Evolutionary conservation across 2,797 vertebrate genomes (phyloP).

Genomic region (Clarias laeviceps): DNA sequence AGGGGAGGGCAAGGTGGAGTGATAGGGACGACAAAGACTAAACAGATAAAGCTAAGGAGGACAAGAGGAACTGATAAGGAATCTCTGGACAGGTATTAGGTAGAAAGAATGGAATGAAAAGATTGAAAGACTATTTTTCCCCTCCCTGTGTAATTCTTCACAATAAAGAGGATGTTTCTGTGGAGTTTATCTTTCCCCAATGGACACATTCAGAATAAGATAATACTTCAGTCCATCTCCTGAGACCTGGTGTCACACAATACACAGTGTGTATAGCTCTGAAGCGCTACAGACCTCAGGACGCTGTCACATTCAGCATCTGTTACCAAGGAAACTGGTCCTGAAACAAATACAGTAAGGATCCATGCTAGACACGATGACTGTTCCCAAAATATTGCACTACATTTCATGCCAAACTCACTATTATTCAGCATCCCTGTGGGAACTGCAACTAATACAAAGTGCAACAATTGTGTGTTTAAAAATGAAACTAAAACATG

Average conservation of each 20-base stretch:
- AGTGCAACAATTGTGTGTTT: not conserved
- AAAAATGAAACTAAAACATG: not conserved
- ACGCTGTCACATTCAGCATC: constrained; percentile 39
- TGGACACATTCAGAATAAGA: constrained; percentile 57
- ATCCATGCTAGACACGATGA: constrained; percentile 33
- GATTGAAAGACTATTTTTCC: constrained; percentile 54
- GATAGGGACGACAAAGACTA: constrained; percentile 16
- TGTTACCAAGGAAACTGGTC: constrained; percentile 50
- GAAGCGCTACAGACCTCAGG: constrained; percentile 42
- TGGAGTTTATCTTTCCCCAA: constrained; percentile 61
- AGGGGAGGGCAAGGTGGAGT: constrained; percentile 33
- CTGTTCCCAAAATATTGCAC: constrained; percentile 37
- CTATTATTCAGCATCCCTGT: constrained; percentile 17
- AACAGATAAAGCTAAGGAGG: constrained; percentile 52
- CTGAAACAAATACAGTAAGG: constrained; percentile 41
- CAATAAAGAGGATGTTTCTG: constrained; percentile 40
- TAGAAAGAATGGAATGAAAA: constrained; percentile 16
- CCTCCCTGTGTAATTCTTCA: constrained; percentile 56
- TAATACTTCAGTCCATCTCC: constrained; percentile 46
- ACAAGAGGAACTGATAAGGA: constrained; percentile 46
- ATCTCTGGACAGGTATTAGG: constrained; percentile 10
- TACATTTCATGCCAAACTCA: constrained; percentile 25
- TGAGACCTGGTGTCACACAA: constrained; percentile 39
- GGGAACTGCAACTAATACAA: not conserved
- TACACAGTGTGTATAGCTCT: constrained; percentile 43